A percentile compares a stretch with the other conserved stretches of the same genome.
Evolutionary conservation across 2,888 invertebrate species (phyloP).

Genomic region (Hyppa rectilinea): DNA sequence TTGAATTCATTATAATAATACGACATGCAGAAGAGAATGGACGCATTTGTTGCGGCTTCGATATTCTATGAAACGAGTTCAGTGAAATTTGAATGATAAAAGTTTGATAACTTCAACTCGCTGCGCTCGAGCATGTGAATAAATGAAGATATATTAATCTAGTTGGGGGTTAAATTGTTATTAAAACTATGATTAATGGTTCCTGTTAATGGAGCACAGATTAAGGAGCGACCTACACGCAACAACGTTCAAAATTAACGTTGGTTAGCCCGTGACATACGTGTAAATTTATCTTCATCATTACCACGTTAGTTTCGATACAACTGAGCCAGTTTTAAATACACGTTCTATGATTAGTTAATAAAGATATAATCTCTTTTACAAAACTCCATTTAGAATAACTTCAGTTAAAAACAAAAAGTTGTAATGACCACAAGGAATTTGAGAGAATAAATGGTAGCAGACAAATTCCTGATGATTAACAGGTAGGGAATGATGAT

Average conservation of each 20-base stretch:
- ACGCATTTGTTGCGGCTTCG: slow-evolving; percentile 83
- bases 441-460: slow-evolving; percentile 31
- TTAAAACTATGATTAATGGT: slow-evolving; percentile 91
- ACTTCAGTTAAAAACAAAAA: slow-evolving; percentile 42
- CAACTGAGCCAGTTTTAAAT: slow-evolving; percentile 67
- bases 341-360: slow-evolving; percentile 72
- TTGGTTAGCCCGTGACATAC: slow-evolving; percentile 83
- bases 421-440: slow-evolving; percentile 34
- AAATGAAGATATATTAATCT: slow-evolving; percentile 90
- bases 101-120: slow-evolving; percentile 76
- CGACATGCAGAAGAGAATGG: slow-evolving; percentile 72
- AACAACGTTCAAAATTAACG: slow-evolving; percentile 84
- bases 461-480: slow-evolving; percentile 49
- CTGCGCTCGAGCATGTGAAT: slow-evolving; percentile 79
- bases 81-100: slow-evolving; percentile 88
- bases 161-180: slow-evolving; percentile 90
- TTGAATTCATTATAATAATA: slow-evolving; percentile 79
- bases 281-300: slow-evolving; percentile 88
- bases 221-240: slow-evolving; percentile 87
- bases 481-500: slow-evolving; percentile 57
- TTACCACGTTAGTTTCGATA: slow-evolving; percentile 80
- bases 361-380: slow-evolving; percentile 64
- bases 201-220: slow-evolving; percentile 87
- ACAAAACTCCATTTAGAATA: slow-evolving; percentile 52
- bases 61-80: slow-evolving; percentile 78